Base-by-base conservation (phyloP, 1,140 invertebrate species). In the Pectinophora gossypiella region DNA sequence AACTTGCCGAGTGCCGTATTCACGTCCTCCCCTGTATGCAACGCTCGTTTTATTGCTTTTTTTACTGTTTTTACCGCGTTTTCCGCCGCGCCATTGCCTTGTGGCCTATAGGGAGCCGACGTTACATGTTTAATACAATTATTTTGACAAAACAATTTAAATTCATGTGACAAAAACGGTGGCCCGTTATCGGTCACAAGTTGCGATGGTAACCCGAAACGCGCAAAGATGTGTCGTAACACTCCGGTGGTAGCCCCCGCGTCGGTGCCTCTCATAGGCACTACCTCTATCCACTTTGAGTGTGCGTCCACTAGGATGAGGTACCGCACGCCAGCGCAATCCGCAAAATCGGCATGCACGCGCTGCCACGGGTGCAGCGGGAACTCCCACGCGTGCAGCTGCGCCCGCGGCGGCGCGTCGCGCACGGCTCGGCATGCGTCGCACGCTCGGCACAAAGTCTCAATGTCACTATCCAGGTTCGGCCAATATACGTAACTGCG, bases 401-500 rank as follows among this genome's bases (percentile, higher is more conserved):
- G 20, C 23, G 48, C 27, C 38, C 27, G 54, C 19, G 23, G 44
- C 7, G 57, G 54, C 16, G 50, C 50, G 19, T 23, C 50, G 3
- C 50, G 22, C 18, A 45, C 40, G 9, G 32, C 9, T 2, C 23
- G 20, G 19, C 51, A 54, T 20, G 44, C 23, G 12, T 32, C 43
- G 20, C 51, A 54, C 2, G 16, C 13, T 19, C 22, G 16, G 3
- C 36, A 48, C 19, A 50, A 23, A 10, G 16, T n/a, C 43, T 72
- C 55, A 10, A 89, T 80, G 0, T 80, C 67, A 6, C 32, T 20
- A 49, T 89, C 72, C 0, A 89, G 63, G n/a, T 58, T 53, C 15
- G 72, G 77, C 76, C 76, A 89, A 67, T 72, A 89, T n/a, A 85
- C 54, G 48, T 83, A 71, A 32, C 43, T 59, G 12, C 76, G 35